A percentile compares a stretch with the other conserved stretches of the same genome.
phyloP scores from a whole-genome alignment of 2,113 vertebrate genomes.

The Salminus brasiliensis region DNA sequence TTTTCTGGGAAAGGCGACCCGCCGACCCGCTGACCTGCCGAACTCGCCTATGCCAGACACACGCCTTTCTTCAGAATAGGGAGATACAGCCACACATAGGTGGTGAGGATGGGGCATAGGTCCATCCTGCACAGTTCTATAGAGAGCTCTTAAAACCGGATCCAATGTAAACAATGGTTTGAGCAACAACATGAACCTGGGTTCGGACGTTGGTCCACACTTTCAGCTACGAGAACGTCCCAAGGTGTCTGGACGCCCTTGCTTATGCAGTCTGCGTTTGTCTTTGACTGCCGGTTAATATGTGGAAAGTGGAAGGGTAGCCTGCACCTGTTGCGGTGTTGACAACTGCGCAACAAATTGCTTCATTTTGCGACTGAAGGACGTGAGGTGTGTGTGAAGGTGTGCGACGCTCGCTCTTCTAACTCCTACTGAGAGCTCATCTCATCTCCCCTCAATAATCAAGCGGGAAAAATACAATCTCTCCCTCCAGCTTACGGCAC shows the following conservation, averaged over 20 bases:
- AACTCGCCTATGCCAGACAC: no score
- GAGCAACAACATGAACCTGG: no score
- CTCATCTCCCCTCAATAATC: slow-evolving; percentile 44
- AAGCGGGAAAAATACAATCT: slow-evolving; percentile 33
- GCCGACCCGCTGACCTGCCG: no score
- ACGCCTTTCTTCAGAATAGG: no score
- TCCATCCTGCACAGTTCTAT: no score
- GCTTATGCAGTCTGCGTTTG: slow-evolving; percentile 13
- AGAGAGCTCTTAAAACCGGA: no score
- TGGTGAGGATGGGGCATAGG: no score
- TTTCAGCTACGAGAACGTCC: no score
- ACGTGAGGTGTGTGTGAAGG: slow-evolving; percentile 42
- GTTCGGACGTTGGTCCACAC: no score
- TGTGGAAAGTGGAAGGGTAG: neutral
- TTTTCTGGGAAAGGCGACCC: no score
- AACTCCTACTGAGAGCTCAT: slow-evolving; percentile 16
- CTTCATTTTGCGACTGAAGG: slow-evolving; percentile 37
- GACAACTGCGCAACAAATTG: slow-evolving; percentile 40
- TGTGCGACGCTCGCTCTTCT: neutral
- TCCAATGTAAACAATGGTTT: no score
- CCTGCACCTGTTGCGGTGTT: slow-evolving; percentile 31
- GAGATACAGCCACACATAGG: no score
- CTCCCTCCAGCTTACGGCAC: slow-evolving; percentile 23
- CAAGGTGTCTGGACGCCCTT: neutral
- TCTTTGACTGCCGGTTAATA: slow-evolving; percentile 16